phyloP scores from a whole-genome alignment of 2,888 invertebrate species.

The Terebella lapidaria region DNA sequence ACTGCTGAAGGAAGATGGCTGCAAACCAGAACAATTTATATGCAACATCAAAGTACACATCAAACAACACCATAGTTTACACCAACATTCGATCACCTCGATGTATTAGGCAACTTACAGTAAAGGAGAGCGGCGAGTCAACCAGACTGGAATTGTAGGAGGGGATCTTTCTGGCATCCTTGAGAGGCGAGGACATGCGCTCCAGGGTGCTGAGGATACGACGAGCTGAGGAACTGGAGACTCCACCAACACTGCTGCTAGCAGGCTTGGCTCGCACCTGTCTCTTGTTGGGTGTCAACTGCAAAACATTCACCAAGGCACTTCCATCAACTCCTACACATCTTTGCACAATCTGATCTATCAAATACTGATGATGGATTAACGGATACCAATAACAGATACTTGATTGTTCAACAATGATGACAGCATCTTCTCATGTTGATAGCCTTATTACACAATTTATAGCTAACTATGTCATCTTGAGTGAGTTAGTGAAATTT shows the following conservation, averaged over 20 bases:
- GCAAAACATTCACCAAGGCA: no score
- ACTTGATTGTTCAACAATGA: no score
- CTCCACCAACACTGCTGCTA: slow-evolving; percentile 38
- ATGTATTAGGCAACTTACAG: slow-evolving; percentile 26
- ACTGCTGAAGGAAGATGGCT: not conserved
- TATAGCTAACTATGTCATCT: no score
- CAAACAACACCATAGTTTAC: not conserved
- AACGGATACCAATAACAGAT: no score
- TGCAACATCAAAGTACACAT: not conserved
- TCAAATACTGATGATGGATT: no score
- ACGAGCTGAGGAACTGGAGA: slow-evolving; percentile 69
- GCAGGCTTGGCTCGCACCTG: slow-evolving; percentile 46
- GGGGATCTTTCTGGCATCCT: slow-evolving; percentile 75
- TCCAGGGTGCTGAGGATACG: slow-evolving; percentile 75
- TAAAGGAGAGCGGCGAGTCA: slow-evolving; percentile 31
- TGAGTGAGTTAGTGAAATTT: not conserved
- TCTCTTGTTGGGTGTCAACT: slow-evolving; percentile 29
- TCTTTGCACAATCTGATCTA: no score
- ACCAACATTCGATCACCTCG: not conserved
- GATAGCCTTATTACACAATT: no score
- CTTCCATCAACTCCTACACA: no score
- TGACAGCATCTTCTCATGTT: no score
- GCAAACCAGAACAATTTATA: not conserved
- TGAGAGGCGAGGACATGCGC: slow-evolving; percentile 70
- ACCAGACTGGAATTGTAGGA: slow-evolving; percentile 23